These are phyloP conservation scores for Daboia siamensis DNA, from an alignment of 2,113 vertebrate species.

Conservation along the genomic window DNA sequence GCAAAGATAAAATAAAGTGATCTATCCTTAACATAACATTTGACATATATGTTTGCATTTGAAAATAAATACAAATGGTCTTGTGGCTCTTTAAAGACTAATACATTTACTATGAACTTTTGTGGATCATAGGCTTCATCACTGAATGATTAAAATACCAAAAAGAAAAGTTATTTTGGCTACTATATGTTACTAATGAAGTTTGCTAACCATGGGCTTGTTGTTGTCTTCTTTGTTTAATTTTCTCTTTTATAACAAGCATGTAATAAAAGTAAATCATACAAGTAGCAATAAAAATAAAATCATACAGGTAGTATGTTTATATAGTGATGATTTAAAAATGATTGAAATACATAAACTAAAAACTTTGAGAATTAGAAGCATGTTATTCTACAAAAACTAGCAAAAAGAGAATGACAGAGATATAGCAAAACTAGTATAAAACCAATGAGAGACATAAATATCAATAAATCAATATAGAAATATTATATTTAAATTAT, in stretches of 20 bases:
- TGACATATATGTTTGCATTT: background rate
- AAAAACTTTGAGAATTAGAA: constrained; percentile 12
- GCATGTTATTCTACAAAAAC: constrained; percentile 24
- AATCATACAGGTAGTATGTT: background rate
- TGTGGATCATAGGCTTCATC: background rate
- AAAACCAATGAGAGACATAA: background rate
- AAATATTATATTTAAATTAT: background rate
- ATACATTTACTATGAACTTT: background rate
- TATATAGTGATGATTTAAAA: background rate
- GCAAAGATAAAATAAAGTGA: background rate
- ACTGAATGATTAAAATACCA: background rate
- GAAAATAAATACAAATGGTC: background rate
- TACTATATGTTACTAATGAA: background rate
- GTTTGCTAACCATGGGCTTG: background rate
- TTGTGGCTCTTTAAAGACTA: background rate
- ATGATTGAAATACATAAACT: background rate
- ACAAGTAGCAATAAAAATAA: background rate
- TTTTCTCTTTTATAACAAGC: background rate
- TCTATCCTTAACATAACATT: background rate
- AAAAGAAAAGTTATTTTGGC: background rate
- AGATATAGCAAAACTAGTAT: background rate
- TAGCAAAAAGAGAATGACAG: background rate
- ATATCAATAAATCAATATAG: background rate
- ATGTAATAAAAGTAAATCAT: background rate
- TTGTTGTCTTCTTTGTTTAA: background rate